These are phyloP conservation scores for Ormyrus rosae DNA, from an alignment of 2,888 invertebrate genomes.

Conservation along the genomic window DNA sequence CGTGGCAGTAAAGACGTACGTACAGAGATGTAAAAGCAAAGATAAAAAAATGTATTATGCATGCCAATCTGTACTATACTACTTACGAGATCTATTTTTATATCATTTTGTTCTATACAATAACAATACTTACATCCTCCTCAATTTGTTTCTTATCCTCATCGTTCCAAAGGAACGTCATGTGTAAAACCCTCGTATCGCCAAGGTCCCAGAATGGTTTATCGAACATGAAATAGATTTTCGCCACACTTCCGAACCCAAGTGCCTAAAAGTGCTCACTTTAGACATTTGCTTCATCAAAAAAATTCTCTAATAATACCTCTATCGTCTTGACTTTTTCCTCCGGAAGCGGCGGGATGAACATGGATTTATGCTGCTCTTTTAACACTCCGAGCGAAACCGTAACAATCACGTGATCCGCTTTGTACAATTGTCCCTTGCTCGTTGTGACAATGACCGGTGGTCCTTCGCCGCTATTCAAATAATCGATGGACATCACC, in stretches of 20 bases:
- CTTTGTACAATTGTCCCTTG: slow-evolving; percentile 78
- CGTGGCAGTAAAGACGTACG: no score
- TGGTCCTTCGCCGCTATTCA: slow-evolving; percentile 44
- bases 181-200: background rate
- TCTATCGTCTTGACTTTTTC: slow-evolving; percentile 78
- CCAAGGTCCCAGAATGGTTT: slow-evolving; percentile 80
- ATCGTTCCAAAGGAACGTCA: slow-evolving; percentile 77
- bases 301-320: slow-evolving; percentile 59
- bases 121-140: slow-evolving; percentile 30
- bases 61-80: no score
- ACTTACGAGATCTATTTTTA: no score
- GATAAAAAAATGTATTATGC: no score
- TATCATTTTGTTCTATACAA: no score
- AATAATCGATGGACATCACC: slow-evolving; percentile 66
- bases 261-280: slow-evolving; percentile 72
- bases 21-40: no score
- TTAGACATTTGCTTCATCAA: background rate
- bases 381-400: slow-evolving; percentile 84
- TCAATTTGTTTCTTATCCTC: slow-evolving; percentile 70
- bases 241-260: slow-evolving; percentile 82
- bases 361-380: slow-evolving; percentile 77
- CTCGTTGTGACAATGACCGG: slow-evolving; percentile 67
- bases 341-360: slow-evolving; percentile 78
- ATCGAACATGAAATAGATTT: slow-evolving; percentile 82
- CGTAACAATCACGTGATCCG: slow-evolving; percentile 83